Percentiles rank a stretch among this genome's conserved stretches.
Conservation (phyloP, 2,113 vertebrate genomes). For the Asarcornis scutulata region DNA sequence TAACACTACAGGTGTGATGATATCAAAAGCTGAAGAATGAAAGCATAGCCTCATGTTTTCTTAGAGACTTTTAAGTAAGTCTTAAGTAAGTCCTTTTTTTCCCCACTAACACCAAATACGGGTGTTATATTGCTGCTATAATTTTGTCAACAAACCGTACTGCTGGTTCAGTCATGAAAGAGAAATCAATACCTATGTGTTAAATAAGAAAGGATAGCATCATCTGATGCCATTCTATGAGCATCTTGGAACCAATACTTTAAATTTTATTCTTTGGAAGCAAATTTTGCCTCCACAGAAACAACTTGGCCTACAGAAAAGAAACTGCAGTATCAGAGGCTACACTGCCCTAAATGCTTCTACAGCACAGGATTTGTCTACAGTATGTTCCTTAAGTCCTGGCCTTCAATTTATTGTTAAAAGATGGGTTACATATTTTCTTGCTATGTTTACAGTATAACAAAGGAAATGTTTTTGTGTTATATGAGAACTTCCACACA, state of each 20-base stretch:
- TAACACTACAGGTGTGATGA: not conserved
- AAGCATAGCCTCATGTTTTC: not conserved
- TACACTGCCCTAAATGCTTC: not conserved
- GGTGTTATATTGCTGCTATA: not conserved
- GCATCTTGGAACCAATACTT: not conserved
- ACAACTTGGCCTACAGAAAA: not conserved
- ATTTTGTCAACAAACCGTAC: not conserved
- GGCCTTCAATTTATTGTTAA: not conserved
- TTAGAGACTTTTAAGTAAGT: not conserved
- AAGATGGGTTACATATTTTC: not conserved
- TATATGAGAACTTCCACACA: not conserved
- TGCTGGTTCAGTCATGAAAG: not conserved
- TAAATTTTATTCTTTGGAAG: not conserved
- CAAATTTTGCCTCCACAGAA: not conserved
- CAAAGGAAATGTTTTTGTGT: not conserved
- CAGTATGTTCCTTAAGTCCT: not conserved
- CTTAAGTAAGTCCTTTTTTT: not conserved
- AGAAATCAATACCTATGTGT: not conserved
- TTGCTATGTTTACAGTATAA: not conserved
- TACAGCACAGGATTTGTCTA: not conserved
- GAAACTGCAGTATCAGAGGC: not conserved
- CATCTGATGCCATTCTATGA: not conserved
- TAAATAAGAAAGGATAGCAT: not conserved
- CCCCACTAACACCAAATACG: not conserved
- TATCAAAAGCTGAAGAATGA: not conserved